Evolutionary conservation across 2,113 vertebrate species (phyloP).

Genomic region (Macrotis lagotis): DNA sequence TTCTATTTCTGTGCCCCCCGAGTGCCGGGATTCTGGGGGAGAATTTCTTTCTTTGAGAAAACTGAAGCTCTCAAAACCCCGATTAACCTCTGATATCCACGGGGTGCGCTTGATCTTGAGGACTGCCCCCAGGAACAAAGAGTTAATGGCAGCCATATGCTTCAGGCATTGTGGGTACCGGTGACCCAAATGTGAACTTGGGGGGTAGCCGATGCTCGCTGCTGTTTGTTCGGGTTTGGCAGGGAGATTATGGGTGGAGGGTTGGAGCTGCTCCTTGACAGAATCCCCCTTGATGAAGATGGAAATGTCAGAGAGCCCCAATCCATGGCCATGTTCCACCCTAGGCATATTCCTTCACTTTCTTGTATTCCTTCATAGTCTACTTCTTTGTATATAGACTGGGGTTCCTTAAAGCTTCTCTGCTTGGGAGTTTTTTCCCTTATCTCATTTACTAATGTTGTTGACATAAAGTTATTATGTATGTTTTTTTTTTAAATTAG

Average conservation of each 20-base stretch:
- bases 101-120: conserved; percentile 86
- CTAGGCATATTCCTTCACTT: neutral
- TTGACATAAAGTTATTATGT: neutral
- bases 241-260: conserved; percentile 90
- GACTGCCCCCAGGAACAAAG: conserved; percentile 87
- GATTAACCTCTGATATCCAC: conserved; percentile 95
- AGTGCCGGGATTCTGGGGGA: conserved; percentile 82
- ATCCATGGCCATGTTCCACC: conserved; percentile 80
- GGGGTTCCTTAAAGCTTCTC: conserved; percentile 41
- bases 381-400: conserved; percentile 68
- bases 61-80: conserved; percentile 89
- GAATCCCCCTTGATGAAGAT: conserved; percentile 86
- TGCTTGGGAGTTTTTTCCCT: neutral
- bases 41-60: conserved; percentile 92
- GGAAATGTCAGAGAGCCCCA: conserved; percentile 85
- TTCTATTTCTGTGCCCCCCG: conserved; percentile 84
- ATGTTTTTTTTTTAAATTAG: neutral
- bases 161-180: conserved; percentile 87
- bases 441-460: conserved; percentile 50
- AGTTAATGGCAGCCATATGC: conserved; percentile 96
- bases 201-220: conserved; percentile 83
- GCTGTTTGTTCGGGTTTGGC: conserved; percentile 85
- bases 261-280: conserved; percentile 91
- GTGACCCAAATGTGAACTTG: conserved; percentile 89
- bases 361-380: conserved; percentile 43